Base-by-base conservation (phyloP, 2,113 vertebrate species). In the Lophura nycthemera region DNA sequence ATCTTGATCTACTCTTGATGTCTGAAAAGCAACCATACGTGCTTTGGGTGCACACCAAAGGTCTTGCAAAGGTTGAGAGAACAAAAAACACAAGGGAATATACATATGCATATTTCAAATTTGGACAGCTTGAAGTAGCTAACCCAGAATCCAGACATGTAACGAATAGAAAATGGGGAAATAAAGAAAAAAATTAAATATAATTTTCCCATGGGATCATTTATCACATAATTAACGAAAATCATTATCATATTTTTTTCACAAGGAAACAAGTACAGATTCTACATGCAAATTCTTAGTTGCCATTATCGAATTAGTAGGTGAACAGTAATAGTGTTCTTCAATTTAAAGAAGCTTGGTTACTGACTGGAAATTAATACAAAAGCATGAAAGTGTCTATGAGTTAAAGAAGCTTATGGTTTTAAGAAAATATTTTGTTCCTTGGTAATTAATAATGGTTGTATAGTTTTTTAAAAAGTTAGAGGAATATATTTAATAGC, bases 71-170 rank as follows among this genome's bases (percentile, higher is more conserved):
- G 54, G 75, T 34, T 34, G 60, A 12, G 0, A 50, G 32, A 84
- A 84, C 8, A 57, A 87, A 87, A 85, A 64, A 14, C 24, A 54
- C 22, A 4, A 65, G 71, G 25, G 81, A 82, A 72, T 12, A 12
- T 12, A 64, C 27, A 17, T 40, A 64, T 29, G 29, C 18, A 38
- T 38, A 25, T 17, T 38, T 38, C 7, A 19, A 40, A 83, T 20
- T 40, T 11, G 8, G 52, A 61, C 4, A 1, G 2, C 8, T 32
- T 67, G 29, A 81, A 71, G 21, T 11, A 80, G 10, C 10, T 65
- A 13, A 91, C 76, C 4, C 36, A 18, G 6, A 63, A 54, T 48
- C 17, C 27, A 57, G 36, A n/a, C 2, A 30, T 0, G 0, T 54
- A 69, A 82, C 7, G 27, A 89, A 72, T 66, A n/a, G 6, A 1